Conservation (phyloP, 2,888 invertebrate genomes). For the Vanessa cardui region DNA sequence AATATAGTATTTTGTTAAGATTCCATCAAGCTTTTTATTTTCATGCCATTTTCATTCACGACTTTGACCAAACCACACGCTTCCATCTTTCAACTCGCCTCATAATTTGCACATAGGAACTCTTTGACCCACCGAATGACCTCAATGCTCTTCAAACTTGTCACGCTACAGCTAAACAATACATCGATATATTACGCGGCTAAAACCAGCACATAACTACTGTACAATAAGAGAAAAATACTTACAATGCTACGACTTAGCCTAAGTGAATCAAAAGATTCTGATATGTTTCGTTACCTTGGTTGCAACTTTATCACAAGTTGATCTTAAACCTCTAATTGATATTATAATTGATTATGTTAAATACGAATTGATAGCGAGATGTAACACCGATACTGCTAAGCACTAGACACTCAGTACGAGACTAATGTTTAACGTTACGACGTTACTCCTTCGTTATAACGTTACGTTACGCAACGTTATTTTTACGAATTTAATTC, state of each 20-base stretch:
- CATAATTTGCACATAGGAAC: slow-evolving; percentile 7
- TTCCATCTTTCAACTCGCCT: neutral
- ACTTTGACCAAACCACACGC: no score
- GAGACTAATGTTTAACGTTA: neutral
- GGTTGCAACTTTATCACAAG: slow-evolving; percentile 85
- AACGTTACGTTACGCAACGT: no score
- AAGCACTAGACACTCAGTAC: slow-evolving; percentile 46
- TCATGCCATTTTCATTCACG: no score
- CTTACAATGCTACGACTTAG: slow-evolving; percentile 51
- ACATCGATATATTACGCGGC: slow-evolving; percentile 38
- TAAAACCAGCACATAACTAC: slow-evolving; percentile 44
- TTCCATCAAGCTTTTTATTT: no score
- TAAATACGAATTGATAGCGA: slow-evolving; percentile 49
- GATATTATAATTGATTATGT: slow-evolving; percentile 73
- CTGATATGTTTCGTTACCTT: slow-evolving; percentile 89
- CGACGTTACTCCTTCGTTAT: neutral
- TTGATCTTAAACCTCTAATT: slow-evolving; percentile 73
- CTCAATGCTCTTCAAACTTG: slow-evolving; percentile 45
- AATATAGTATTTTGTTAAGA: no score
- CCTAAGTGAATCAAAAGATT: slow-evolving; percentile 86
- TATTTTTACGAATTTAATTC: neutral
- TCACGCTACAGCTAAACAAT: slow-evolving; percentile 39
- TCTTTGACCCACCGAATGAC: slow-evolving; percentile 46
- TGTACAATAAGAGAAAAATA: slow-evolving; percentile 61
- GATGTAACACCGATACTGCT: slow-evolving; percentile 67